Percentiles rank a stretch among this genome's conserved stretches.
These are phyloP conservation scores for Telmatherina bonti DNA, from an alignment of 2,797 vertebrate genomes.

Conservation along the genomic window DNA sequence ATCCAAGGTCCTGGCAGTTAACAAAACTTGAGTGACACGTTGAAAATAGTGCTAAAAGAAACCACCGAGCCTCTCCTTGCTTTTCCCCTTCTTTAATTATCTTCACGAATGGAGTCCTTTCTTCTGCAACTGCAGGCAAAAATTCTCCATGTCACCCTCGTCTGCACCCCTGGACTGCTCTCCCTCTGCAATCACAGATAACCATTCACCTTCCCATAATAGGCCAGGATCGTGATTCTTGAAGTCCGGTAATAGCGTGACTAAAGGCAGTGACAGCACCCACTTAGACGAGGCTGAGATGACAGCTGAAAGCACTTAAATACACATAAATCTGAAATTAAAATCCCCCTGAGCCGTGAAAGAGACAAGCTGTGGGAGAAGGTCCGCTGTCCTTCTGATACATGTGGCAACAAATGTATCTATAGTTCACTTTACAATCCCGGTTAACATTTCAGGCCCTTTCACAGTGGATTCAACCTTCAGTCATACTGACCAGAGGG, in stretches of 20 bases:
- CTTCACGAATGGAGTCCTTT: constrained; percentile 31
- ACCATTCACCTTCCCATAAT: constrained; percentile 63
- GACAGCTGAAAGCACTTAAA: constrained; percentile 66
- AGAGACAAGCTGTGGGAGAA: constrained; percentile 50
- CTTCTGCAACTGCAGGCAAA: constrained; percentile 25
- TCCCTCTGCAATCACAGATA: constrained; percentile 73
- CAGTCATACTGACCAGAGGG: constrained; percentile 42
- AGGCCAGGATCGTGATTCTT: constrained; percentile 41
- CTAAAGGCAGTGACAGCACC: constrained; percentile 64
- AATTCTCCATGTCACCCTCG: constrained; percentile 40
- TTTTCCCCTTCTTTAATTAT: constrained; percentile 48
- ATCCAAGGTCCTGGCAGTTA: constrained; percentile 10
- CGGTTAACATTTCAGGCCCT: constrained; percentile 31
- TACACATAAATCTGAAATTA: constrained; percentile 70
- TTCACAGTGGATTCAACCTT: constrained; percentile 26
- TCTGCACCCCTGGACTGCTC: constrained; percentile 45
- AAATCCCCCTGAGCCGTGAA: constrained; percentile 61
- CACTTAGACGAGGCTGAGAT: constrained; percentile 66
- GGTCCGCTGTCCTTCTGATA: constrained; percentile 36
- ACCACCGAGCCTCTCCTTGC: not conserved
- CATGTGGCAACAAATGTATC: constrained; percentile 29
- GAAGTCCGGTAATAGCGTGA: constrained; percentile 56
- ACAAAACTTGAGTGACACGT: constrained; percentile 28
- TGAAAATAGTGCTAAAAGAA: constrained; percentile 27
- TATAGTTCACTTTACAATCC: constrained; percentile 47